Evolutionary conservation across 2,797 vertebrate species (phyloP).

Genomic region (Platalea minor): DNA sequence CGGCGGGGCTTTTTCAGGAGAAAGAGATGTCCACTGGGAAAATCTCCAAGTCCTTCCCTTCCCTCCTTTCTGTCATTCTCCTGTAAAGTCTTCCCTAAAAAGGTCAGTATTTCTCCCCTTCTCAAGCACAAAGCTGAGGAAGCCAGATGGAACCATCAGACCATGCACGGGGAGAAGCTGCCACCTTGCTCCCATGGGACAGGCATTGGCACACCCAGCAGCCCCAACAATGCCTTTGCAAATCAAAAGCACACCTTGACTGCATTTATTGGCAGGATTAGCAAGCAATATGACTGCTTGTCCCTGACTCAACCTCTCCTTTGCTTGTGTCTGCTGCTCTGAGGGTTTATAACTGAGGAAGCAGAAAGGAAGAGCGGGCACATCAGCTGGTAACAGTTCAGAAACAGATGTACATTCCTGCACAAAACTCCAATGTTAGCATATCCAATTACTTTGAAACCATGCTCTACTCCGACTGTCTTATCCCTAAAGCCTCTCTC

Average conservation of each 20-base stretch:
- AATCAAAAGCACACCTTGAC: neutral
- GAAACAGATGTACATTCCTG: conserved; percentile 68
- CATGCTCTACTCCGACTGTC: neutral
- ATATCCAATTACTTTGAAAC: conserved; percentile 28
- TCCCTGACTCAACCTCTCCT: neutral
- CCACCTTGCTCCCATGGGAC: neutral
- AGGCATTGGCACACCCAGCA: neutral
- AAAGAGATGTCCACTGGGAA: neutral
- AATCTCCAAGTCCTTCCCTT: neutral
- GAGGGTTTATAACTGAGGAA: neutral
- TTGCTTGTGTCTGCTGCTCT: neutral
- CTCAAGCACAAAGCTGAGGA: neutral
- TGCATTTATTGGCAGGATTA: neutral
- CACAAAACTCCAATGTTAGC: neutral
- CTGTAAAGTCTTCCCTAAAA: neutral
- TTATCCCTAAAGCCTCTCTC: neutral
- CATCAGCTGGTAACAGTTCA: conserved; percentile 63
- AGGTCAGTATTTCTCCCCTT: neutral
- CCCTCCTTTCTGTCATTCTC: neutral
- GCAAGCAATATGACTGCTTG: neutral
- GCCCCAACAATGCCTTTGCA: neutral
- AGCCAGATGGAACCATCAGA: neutral
- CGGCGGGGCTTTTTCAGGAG: neutral
- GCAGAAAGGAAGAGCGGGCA: conserved; percentile 10
- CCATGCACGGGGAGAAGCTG: neutral